Percentiles rank a stretch among this genome's conserved stretches.
Conservation (phyloP, 2,888 invertebrate species). For the Leucophenga maculata region DNA sequence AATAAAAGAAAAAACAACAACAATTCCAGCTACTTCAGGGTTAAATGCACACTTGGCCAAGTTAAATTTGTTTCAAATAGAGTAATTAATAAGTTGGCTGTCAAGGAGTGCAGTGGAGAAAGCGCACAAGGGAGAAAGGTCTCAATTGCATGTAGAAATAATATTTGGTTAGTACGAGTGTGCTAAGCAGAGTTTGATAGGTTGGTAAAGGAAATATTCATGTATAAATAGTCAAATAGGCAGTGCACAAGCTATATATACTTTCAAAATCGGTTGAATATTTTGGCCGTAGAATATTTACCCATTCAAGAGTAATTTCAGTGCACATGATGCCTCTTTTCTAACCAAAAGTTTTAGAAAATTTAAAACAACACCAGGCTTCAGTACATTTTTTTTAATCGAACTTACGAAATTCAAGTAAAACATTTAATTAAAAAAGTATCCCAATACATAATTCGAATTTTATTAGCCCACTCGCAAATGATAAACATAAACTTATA, state of each 20-base stretch:
- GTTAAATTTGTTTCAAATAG: conserved; percentile 45
- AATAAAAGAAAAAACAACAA: no score
- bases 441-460: background rate
- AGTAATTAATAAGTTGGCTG: conserved; percentile 57
- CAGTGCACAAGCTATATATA: no score
- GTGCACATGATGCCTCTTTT: no score
- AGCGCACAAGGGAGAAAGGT: conserved; percentile 30
- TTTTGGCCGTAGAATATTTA: no score
- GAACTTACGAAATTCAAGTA: no score
- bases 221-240: no score
- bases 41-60: conserved; percentile 9
- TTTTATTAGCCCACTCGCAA: background rate
- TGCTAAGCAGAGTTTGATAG: background rate
- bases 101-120: conserved; percentile 9
- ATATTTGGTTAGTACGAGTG: background rate
- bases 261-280: no score
- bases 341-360: no score
- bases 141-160: background rate
- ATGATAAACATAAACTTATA: background rate
- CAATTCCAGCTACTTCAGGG: background rate
- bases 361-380: no score
- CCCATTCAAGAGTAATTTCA: no score
- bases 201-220: no score
- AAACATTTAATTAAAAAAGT: background rate
- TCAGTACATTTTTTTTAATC: no score